Base-by-base conservation (phyloP, 2,797 vertebrate species). In the Xiphorhynchus erythropygius region DNA sequence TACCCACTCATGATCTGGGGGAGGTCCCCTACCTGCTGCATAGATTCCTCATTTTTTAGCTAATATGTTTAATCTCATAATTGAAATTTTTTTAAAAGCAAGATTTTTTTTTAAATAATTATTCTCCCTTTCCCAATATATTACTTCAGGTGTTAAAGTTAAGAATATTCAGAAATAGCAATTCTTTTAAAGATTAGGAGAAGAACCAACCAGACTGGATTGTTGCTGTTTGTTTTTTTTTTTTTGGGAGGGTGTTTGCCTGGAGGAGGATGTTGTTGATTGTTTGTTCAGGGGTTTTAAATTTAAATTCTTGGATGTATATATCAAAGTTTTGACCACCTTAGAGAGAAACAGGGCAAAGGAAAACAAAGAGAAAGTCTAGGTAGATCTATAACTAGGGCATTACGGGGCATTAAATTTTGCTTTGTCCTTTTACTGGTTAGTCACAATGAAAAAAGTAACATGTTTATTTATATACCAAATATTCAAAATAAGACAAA, bases 161-260 rank as follows among this genome's bases (percentile, higher is more conserved):
- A 52, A 30, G 5, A 65, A 42, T 35, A 65, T 23, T 49, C 64
- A 24, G 41, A 84, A 82, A 47, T 24, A 24, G 6, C 12, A 57
- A 52, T 11, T 74, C 18, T 50, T 75, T 92, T 44, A 64, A 68
- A 44, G 5, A 18, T 50, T 63, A 84, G 41, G 32, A 55, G 7
- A 47, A 73, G 39, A 49, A 46, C 8, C 50, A 50, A 5, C 2
- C 33, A 59, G 30, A 14, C 2, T 9, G 4, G 2, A 18, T 74
- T 55, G 10, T 22, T 89, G 32, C 16, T 71, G 13, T 42, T 47
- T 8, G 8, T 24, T 47, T 25, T 24, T 23, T 24, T 47, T 25
- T 24, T 23, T 47, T 22, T 5, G 2, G 1, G 5, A 18, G 11
- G 5, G 2, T 16, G 10, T 17, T 42, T 28, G 9, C 39, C n/a